phyloP scores from a whole-genome alignment of 2,113 vertebrate genomes.

The Isichthys henryi region DNA sequence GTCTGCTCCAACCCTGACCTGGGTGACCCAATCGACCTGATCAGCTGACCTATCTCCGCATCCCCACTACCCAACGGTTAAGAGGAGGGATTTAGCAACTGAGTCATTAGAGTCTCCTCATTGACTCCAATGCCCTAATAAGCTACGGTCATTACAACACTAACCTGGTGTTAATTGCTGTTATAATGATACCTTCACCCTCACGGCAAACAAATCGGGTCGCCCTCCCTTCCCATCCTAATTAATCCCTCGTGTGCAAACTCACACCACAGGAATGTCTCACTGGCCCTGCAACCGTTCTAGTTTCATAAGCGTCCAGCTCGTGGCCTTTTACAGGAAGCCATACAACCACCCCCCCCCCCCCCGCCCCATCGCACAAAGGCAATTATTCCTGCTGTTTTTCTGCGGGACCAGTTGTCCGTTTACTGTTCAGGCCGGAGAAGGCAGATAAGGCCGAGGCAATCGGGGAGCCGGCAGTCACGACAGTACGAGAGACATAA shows the following conservation, averaged over 20 bases:
- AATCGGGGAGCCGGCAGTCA: too few relatives aligned
- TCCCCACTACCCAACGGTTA: neutral
- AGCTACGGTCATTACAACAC: conserved; percentile 13
- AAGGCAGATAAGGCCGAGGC: neutral
- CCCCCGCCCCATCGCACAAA: neutral
- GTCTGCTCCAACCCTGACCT: conserved; percentile 21
- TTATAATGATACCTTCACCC: conserved; percentile 10
- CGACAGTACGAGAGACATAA: too few relatives aligned
- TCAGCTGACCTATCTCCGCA: neutral
- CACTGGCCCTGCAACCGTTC: neutral
- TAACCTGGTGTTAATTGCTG: conserved; percentile 21
- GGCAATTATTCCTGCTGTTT: neutral
- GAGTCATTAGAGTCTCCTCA: conserved; percentile 11
- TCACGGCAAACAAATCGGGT: conserved; percentile 16
- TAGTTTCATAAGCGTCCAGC: neutral
- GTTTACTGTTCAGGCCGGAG: neutral
- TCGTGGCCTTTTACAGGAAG: neutral
- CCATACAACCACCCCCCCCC: neutral
- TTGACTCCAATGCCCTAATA: conserved; percentile 12
- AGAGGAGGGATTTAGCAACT: neutral
- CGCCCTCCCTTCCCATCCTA: neutral
- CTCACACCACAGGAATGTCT: conserved; percentile 12
- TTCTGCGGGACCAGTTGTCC: neutral
- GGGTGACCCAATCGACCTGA: neutral
- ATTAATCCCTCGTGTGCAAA: conserved; percentile 9